Evolutionary conservation across 2,797 vertebrate species (phyloP), one percentile per base, ranked within the genome.

Genomic region (Acanthurus lineatus): DNA sequence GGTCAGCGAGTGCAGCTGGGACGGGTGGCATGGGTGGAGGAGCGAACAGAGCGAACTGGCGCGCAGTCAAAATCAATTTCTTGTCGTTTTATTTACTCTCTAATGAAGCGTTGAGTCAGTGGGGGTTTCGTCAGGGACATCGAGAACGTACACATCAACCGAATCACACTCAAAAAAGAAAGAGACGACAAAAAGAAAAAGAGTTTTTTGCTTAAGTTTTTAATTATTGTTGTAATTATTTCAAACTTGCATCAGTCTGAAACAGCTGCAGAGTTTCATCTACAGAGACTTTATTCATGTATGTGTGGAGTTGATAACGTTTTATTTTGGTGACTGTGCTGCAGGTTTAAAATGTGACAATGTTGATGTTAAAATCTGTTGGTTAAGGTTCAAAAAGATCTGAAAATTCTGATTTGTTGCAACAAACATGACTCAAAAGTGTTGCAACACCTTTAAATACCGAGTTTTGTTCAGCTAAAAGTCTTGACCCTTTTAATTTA

Each of bases 1-100:
- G 85, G 81, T 86, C 79, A 85, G 58, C 1, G 51, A 68, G 90
- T 92, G 85, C 88, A 90, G 57, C 83, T 76, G 58, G 19, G 60
- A 48, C 52, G 22, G 51, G 56, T 32, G 28, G 28, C 52, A 71
- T 69, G 83, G 69, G 85, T 6, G 76, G 72, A 77, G 76, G 74
- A 25, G 19, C 17, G 67, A 73, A 73, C 83, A 73, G 14, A 72
- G 52, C 4, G 44, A 89, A 79, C 84, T 88, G 85, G 83, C 74
- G n/a, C 3, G 1, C 8, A 7, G 66, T 84, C 83, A 81, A 76
- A 89, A 87, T 89, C 86, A 56, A 88, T 90, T 62, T 49, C 47
- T 57, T 15, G 19, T 60, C 6, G 19, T 69, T 60, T 66, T 62
- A 16, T 69, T 63, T 53, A 51, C 47, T 40, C 40, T 70, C 28